Percentiles rank a stretch among this genome's conserved stretches.
These are phyloP conservation scores for Protaetia brevitarsis DNA, from an alignment of 1,140 invertebrate genomes.

Conservation along the genomic window DNA sequence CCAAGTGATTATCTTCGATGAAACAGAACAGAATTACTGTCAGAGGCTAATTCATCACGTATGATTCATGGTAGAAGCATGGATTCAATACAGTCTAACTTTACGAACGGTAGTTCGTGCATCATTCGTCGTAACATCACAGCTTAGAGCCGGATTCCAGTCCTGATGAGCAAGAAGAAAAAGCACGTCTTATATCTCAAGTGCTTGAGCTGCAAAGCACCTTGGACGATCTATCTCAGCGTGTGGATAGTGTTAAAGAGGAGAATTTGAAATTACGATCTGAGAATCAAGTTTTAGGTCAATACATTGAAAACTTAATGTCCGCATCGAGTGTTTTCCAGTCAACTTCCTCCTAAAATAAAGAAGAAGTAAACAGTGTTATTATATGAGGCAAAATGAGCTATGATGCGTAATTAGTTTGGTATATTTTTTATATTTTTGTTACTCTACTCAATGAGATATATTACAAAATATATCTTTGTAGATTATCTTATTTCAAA, in stretches of 20 bases:
- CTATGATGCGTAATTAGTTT: no score
- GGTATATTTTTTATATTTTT: no score
- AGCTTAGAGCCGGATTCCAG: slow-evolving; percentile 83
- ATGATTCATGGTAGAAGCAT: slow-evolving; percentile 75
- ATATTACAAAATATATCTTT: no score
- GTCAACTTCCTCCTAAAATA: slow-evolving; percentile 87
- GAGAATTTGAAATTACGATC: slow-evolving; percentile 97
- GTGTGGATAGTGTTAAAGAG: slow-evolving; percentile 98
- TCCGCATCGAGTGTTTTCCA: slow-evolving; percentile 99
- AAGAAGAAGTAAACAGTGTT: slow-evolving; percentile 84
- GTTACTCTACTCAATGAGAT: no score
- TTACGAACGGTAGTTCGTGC: slow-evolving; percentile 83
- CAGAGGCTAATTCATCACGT: slow-evolving; percentile 56
- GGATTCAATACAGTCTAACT: slow-evolving; percentile 85
- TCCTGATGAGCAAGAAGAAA: slow-evolving; percentile 94
- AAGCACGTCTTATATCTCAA: slow-evolving; percentile 94
- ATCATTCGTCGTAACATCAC: slow-evolving; percentile 70
- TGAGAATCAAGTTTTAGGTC: slow-evolving; percentile 97
- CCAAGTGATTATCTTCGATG: slow-evolving; percentile 82
- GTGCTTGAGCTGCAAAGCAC: slow-evolving; percentile 98
- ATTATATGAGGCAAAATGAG: no score
- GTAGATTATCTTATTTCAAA: no score
- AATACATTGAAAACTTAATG: slow-evolving; percentile 99
- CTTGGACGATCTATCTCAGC: slow-evolving; percentile 94
- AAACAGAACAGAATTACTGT: slow-evolving; percentile 56